Percentiles rank a stretch among this genome's conserved stretches.
phyloP scores from a whole-genome alignment of 2,888 invertebrate genomes.

The Cerastis rubricosa region DNA sequence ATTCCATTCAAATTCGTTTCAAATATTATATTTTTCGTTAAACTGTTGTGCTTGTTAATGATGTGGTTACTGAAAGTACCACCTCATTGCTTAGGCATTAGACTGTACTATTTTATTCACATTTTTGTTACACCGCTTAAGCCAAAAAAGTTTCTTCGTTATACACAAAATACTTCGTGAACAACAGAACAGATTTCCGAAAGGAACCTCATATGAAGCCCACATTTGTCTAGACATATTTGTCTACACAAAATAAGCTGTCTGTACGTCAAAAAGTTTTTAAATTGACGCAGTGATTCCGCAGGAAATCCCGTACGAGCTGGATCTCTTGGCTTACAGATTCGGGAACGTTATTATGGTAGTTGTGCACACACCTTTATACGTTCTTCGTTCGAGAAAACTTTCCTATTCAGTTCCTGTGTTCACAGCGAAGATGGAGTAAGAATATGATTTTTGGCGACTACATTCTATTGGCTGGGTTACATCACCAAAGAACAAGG shows the following conservation, averaged over 20 bases:
- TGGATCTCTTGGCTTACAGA: constrained; percentile 52
- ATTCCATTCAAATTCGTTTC: constrained; percentile 6
- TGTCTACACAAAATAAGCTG: constrained; percentile 42
- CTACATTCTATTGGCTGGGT: constrained; percentile 11
- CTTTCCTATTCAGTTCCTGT: constrained; percentile 35
- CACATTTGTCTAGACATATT: constrained; percentile 49
- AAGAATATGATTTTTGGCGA: constrained; percentile 39
- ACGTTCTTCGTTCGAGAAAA: constrained; percentile 30
- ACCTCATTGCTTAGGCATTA: neutral
- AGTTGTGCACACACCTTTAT: constrained; percentile 39
- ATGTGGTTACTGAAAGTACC: neutral
- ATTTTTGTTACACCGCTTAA: neutral
- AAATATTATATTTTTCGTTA: neutral
- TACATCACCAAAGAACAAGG: constrained; percentile 5
- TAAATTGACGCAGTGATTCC: constrained; percentile 59
- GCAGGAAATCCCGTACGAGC: constrained; percentile 48
- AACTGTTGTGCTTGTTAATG: neutral
- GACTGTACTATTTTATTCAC: constrained; percentile 8
- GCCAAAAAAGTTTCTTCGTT: constrained; percentile 30
- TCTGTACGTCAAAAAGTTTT: constrained; percentile 60
- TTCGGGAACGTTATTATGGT: constrained; percentile 19
- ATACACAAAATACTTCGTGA: constrained; percentile 27
- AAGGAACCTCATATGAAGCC: constrained; percentile 33
- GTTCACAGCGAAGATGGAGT: constrained; percentile 32
- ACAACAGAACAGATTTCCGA: constrained; percentile 24